These are phyloP conservation scores for Harpagifer antarcticus DNA, from an alignment of 2,797 vertebrate genomes.

Conservation along the genomic window DNA sequence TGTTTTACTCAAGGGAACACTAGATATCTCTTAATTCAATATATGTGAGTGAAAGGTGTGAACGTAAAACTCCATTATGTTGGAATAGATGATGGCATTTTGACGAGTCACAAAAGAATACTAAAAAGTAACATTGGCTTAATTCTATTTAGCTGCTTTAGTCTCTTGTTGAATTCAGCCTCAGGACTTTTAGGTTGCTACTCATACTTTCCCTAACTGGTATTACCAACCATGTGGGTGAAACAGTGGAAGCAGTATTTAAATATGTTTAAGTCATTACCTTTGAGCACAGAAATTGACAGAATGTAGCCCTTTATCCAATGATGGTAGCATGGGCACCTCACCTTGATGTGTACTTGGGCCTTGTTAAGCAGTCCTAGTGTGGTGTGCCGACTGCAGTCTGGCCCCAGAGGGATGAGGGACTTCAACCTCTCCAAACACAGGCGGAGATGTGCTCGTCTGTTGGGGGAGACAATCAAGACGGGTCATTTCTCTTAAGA, in stretches of 20 bases:
- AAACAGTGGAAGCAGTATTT: neutral
- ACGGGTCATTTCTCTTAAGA: constrained; percentile 24
- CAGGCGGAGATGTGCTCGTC: constrained; percentile 97
- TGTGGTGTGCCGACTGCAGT: constrained; percentile 97
- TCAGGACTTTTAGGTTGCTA: neutral
- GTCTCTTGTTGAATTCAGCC: neutral
- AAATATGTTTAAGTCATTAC: constrained; percentile 11
- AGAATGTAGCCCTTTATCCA: constrained; percentile 9
- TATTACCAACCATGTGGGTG: neutral
- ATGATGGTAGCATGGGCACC: constrained; percentile 19
- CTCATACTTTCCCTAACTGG: neutral
- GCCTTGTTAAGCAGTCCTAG: constrained; percentile 99
- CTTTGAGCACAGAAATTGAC: neutral
- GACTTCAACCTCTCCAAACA: constrained; percentile 98
- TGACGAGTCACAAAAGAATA: no score
- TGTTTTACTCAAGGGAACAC: neutral
- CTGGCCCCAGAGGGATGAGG: constrained; percentile 97
- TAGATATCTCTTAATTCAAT: neutral
- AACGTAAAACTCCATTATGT: neutral
- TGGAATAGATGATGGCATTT: neutral
- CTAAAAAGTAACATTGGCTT: no score
- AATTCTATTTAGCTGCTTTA: no score
- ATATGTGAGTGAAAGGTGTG: neutral
- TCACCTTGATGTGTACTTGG: constrained; percentile 99
- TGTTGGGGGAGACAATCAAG: constrained; percentile 65